Conservation (phyloP, 2,888 invertebrate species). For the Trichopoda pennipes region DNA sequence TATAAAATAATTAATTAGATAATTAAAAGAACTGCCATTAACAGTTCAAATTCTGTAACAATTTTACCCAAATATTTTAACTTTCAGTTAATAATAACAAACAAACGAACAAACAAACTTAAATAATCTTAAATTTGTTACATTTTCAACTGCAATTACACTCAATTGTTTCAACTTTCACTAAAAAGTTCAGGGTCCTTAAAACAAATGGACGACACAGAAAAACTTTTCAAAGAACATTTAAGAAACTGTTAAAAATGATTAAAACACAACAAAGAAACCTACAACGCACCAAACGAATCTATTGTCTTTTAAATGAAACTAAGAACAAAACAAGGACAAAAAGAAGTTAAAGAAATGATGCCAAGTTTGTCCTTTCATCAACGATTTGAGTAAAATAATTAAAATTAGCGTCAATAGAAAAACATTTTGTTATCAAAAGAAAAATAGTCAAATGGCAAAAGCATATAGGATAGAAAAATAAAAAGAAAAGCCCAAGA, state of each 20-base stretch:
- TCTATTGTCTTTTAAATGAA: conserved; percentile 3
- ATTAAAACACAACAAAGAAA: neutral
- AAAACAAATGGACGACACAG: neutral
- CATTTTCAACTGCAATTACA: conserved; percentile 4
- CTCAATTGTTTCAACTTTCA: conserved; percentile 23
- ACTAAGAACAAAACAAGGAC: neutral
- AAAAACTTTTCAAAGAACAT: conserved; percentile 10
- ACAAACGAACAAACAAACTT: too few species aligned
- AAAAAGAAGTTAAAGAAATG: conserved; percentile 25
- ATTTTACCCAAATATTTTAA: too few species aligned
- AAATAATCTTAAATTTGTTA: too few species aligned
- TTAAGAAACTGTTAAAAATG: conserved; percentile 12
- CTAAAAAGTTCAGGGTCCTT: conserved; percentile 22
- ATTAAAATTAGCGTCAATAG: conserved; percentile 62
- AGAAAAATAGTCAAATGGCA: conserved; percentile 30
- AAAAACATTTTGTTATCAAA: conserved; percentile 27
- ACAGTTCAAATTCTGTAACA: too few species aligned
- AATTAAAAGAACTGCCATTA: too few species aligned
- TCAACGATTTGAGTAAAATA: conserved; percentile 53
- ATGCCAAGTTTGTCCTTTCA: conserved; percentile 56
- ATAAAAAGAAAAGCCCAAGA: conserved; percentile 5
- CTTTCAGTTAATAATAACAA: too few species aligned
- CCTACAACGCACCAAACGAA: conserved; percentile 6
- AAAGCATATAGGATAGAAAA: too few species aligned
- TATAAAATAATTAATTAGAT: too few species aligned